Conservation (phyloP, 2,113 vertebrate genomes). For the Pyrgilauda ruficollis region DNA sequence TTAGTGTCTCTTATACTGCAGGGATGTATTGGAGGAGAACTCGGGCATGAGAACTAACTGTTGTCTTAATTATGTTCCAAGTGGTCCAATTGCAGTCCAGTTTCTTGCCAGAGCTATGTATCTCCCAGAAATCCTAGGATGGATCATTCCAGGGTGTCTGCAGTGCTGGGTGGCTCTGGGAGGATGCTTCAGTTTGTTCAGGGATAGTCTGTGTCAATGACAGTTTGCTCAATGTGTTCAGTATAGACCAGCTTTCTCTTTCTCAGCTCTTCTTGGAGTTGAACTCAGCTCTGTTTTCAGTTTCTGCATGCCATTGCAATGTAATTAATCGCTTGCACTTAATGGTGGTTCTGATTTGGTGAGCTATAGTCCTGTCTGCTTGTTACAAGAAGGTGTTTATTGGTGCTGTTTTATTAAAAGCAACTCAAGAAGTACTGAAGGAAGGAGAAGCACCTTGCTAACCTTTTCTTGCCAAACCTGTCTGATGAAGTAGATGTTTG, state of each 20-base stretch:
- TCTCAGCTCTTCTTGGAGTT: not conserved
- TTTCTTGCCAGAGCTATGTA: not conserved
- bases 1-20: not conserved
- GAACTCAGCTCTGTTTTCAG: not conserved
- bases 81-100: not conserved
- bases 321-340: not conserved
- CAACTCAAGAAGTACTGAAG: not conserved
- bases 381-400: not conserved
- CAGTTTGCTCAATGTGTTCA: not conserved
- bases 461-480: not conserved
- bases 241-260: not conserved
- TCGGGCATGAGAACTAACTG: not conserved
- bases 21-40: not conserved
- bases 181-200: not conserved
- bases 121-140: not conserved
- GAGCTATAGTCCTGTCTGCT: not conserved
- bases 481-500: not conserved
- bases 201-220: not conserved
- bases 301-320: not conserved
- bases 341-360: not conserved
- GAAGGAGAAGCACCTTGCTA: not conserved
- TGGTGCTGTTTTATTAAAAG: not conserved
- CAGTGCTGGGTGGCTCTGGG: not conserved
- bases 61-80: not conserved
- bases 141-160: not conserved